Conservation (phyloP, 2,113 vertebrate species). For the Halichoerus grypus region DNA sequence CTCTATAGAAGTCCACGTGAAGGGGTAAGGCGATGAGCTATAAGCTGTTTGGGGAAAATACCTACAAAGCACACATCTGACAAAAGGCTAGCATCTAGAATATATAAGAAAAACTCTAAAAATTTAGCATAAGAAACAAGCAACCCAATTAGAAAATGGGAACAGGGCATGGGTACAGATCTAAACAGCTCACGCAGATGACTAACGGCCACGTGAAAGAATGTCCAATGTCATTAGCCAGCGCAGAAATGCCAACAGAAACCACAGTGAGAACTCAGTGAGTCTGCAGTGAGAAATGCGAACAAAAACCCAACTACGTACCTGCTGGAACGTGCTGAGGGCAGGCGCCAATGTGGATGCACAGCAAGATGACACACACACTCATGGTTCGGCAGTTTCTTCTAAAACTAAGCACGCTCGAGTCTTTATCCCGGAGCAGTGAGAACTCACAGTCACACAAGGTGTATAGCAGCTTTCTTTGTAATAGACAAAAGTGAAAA, state of each 20-base stretch:
- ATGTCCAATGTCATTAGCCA: fast-evolving
- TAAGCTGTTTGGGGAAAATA: not conserved
- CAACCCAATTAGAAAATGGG: not conserved
- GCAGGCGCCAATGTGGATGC: fast-evolving
- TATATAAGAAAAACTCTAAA: not conserved
- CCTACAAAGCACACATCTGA: not conserved
- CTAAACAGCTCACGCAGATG: fast-evolving
- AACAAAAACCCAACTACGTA: fast-evolving
- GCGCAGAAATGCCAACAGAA: not conserved
- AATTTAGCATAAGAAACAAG: not conserved
- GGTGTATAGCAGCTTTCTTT: not conserved
- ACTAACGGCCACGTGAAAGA: fast-evolving
- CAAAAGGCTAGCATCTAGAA: too few species aligned
- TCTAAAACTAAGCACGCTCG: fast-evolving
- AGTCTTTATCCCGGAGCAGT: not conserved
- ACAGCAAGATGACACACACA: fast-evolving
- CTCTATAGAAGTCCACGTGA: fast-evolving
- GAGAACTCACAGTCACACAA: fast-evolving
- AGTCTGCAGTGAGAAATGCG: too few species aligned
- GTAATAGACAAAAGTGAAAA: not conserved
- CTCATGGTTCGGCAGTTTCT: fast-evolving
- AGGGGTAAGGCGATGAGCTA: fast-evolving
- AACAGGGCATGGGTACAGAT: too few species aligned
- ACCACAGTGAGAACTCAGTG: fast-evolving
- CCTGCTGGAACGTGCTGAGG: fast-evolving